Conservation (phyloP, 30 jellyfish, hydroid and myxozoan species). For the Rhopilema esculentum region DNA sequence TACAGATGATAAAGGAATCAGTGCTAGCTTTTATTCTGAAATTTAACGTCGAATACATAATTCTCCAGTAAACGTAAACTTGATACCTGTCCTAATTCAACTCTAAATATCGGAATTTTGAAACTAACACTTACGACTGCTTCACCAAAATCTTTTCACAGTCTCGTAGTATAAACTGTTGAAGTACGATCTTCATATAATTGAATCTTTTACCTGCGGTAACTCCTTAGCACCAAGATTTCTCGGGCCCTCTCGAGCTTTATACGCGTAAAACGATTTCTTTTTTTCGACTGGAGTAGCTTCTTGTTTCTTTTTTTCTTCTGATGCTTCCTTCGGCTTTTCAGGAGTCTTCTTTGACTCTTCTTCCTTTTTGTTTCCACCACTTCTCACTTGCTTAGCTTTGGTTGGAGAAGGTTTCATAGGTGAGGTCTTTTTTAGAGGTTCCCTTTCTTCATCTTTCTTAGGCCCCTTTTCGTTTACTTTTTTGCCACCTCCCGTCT, state of each 20-base stretch:
- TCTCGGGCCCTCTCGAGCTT: constrained; percentile 91
- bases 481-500: neutral
- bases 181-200: neutral
- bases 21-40: no score
- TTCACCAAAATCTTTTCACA: no score
- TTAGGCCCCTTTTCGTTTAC: neutral
- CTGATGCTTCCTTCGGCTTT: neutral
- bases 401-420: neutral
- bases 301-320: constrained; percentile 18
- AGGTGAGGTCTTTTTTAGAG: neutral
- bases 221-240: constrained; percentile 93
- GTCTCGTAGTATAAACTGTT: neutral
- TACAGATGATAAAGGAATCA: neutral
- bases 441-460: neutral
- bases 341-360: constrained; percentile 1
- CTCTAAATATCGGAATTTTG: no score
- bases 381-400: neutral
- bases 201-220: constrained; percentile 69
- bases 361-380: neutral
- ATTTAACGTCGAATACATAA: no score
- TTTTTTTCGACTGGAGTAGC: constrained; percentile 61
- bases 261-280: constrained; percentile 65
- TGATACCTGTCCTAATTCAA: no score
- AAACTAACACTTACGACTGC: no score
- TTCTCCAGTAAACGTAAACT: no score